Conservation (phyloP, 1,140 invertebrate genomes). For the Meloidogyne exigua region DNA sequence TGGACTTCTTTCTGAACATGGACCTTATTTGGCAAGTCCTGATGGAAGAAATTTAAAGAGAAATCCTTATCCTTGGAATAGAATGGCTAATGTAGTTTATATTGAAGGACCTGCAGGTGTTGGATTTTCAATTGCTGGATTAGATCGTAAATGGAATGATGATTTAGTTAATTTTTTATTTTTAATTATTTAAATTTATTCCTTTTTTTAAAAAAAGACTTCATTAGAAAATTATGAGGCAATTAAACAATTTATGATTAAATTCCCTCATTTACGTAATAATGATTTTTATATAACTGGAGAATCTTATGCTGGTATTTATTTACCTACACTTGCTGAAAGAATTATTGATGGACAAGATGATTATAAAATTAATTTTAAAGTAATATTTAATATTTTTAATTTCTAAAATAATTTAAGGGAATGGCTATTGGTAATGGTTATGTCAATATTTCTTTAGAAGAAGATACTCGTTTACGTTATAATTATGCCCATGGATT, state of each 20-base stretch:
- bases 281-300: constrained; percentile 67
- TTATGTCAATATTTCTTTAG: constrained; percentile 61
- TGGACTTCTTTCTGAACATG: constrained; percentile 68
- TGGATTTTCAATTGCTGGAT: constrained; percentile 67
- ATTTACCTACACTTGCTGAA: constrained; percentile 68
- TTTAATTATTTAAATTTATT: background rate
- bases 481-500: constrained; percentile 62
- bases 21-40: constrained; percentile 65
- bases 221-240: constrained; percentile 67
- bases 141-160: constrained; percentile 6
- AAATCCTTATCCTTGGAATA: constrained; percentile 65
- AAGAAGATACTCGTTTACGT: constrained; percentile 61
- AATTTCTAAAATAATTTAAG: constrained; percentile 24
- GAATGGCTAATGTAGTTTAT: constrained; percentile 54
- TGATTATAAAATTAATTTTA: constrained; percentile 60
- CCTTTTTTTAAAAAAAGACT: constrained; percentile 48
- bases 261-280: constrained; percentile 67
- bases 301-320: constrained; percentile 66
- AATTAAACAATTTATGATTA: constrained; percentile 67
- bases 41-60: constrained; percentile 54
- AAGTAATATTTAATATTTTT: constrained; percentile 34
- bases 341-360: constrained; percentile 64
- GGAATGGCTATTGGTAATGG: constrained; percentile 64
- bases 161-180: background rate
- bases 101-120: constrained; percentile 69